Evolutionary conservation across 1,140 invertebrate species (phyloP), one percentile per base, ranked within the genome.

Genomic region (Drosophila lowei): DNA sequence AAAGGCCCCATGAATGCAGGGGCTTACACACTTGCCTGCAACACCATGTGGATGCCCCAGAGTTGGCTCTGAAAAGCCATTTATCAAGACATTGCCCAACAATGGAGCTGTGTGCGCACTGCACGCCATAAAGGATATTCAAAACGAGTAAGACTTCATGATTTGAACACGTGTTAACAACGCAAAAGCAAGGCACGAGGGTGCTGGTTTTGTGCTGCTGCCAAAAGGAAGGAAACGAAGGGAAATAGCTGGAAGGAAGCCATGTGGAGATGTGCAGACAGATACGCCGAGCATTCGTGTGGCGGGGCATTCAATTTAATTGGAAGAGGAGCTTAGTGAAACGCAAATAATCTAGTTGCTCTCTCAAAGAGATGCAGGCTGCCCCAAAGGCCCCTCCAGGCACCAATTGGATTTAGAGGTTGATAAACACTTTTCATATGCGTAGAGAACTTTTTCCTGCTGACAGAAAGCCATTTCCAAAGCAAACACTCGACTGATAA

Each of bases 81-180:
- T 80, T 85, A 85, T 80, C 81, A 85, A 80, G 75, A 77, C 64
- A 77, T 61, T 63, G 66, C 65, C 57, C 68, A 52, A 70, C 80
- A 84, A 85, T 79, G 43, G 67, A 15, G 54, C 25, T 44, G 15
- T 41, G 7, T 62, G 30, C 30, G 30, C 30, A 9, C 30, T 30
- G 53, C 42, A 23, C 49, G 46, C 52, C 66, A 64, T 65, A 72
- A 58, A 76, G 72, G 56, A 84, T 85, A 85, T 84, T 85, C 77
- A 79, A 77, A 85, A 65, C 62, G 55, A 60, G 49, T 79, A 62
- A 56, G 76, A 78, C 59, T 64, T 58, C 64, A 66, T 86, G 77
- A 60, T 77, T 65, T 30, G 64, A 81, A 77, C 77, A 80, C 64
- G 64, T 80, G 81, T 86, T 80, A 79, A 84, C 80, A 85, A 79